Evolutionary conservation across 1,140 invertebrate species (phyloP).

Genomic region (Atta colombica): DNA sequence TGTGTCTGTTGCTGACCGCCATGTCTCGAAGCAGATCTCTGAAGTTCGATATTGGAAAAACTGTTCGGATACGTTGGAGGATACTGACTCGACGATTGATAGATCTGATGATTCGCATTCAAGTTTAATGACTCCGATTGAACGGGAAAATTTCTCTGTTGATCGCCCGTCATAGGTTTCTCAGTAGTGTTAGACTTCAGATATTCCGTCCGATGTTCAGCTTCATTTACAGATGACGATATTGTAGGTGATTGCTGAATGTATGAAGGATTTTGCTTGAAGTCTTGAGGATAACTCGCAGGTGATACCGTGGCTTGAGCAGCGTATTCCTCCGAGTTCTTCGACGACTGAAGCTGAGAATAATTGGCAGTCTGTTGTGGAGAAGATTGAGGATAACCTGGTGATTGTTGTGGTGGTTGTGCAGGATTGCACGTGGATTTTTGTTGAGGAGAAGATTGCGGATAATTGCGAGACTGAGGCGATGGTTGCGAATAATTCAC

Average conservation of each 20-base stretch:
- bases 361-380: conserved; percentile 76
- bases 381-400: conserved; percentile 78
- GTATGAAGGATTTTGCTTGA: conserved; percentile 79
- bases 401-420: conserved; percentile 68
- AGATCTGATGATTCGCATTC: conserved; percentile 81
- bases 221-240: conserved; percentile 70
- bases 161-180: conserved; percentile 76
- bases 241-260: conserved; percentile 75
- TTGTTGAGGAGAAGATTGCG: conserved; percentile 33
- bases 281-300: conserved; percentile 77
- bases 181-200: conserved; percentile 78
- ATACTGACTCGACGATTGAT: conserved; percentile 80
- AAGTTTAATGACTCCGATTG: conserved; percentile 75
- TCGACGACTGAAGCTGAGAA: conserved; percentile 64
- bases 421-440: conserved; percentile 30
- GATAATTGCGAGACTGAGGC: conserved; percentile 70
- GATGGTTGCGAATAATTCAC: conserved; percentile 79
- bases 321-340: conserved; percentile 72
- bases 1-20: conserved; percentile 70
- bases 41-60: conserved; percentile 74
- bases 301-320: conserved; percentile 26
- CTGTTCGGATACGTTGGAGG: conserved; percentile 78
- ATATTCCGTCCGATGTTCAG: conserved; percentile 78
- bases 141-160: conserved; percentile 77
- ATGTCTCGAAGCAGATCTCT: conserved; percentile 73